phyloP scores from a whole-genome alignment of 2,113 vertebrate species.

The Oreochromis niloticus region DNA sequence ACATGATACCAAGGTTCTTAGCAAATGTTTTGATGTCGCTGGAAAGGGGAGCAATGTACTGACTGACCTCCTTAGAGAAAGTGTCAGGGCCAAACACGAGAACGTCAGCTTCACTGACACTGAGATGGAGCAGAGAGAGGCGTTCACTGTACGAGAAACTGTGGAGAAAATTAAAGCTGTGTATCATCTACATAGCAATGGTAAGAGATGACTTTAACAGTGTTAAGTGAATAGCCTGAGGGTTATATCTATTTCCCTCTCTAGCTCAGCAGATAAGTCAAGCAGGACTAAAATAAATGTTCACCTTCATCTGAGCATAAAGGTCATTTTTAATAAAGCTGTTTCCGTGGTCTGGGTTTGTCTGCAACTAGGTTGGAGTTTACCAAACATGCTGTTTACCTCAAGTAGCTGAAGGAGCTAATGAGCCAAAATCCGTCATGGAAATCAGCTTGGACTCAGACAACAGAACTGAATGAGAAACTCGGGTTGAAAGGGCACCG shows the following conservation, averaged over 20 bases:
- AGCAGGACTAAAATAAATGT: background rate
- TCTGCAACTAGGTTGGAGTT: background rate
- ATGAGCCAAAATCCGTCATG: accelerated
- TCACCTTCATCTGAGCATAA: background rate
- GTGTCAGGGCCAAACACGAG: background rate
- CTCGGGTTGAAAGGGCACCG: background rate
- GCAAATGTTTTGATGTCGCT: background rate
- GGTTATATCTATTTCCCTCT: background rate
- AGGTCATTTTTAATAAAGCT: background rate
- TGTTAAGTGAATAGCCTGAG: background rate
- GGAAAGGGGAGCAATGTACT: accelerated
- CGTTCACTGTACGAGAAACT: accelerated
- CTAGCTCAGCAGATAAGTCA: background rate
- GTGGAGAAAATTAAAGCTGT: background rate
- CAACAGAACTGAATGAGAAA: background rate
- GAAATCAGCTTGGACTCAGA: background rate
- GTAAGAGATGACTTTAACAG: background rate
- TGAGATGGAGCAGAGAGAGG: background rate
- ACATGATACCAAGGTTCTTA: background rate
- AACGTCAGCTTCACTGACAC: background rate
- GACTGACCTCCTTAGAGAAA: background rate
- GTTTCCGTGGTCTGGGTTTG: background rate
- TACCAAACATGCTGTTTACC: background rate
- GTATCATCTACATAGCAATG: background rate
- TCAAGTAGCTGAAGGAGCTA: background rate